phyloP scores from a whole-genome alignment of 2,888 invertebrate genomes.

The Drosophila nr. perissopoda region DNA sequence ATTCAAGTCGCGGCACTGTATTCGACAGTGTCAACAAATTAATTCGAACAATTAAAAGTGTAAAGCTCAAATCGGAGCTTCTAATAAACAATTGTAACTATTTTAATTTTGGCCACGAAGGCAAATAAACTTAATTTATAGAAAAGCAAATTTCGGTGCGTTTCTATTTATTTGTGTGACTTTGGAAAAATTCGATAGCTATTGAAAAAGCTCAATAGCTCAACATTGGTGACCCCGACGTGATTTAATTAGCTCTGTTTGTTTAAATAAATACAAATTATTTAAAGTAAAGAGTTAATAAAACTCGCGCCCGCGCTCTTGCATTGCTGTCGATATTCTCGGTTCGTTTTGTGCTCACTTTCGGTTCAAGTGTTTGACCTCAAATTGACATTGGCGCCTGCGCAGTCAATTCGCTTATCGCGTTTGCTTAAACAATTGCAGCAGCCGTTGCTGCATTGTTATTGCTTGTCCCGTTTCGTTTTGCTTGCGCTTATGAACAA shows the following conservation, averaged over 20 bases:
- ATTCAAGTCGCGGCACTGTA: not conserved
- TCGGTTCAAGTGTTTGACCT: not conserved
- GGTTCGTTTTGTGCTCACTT: not conserved
- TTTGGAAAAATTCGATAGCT: not conserved
- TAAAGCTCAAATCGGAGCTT: too few relatives aligned
- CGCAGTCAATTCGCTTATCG: not conserved
- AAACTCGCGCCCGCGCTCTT: too few relatives aligned
- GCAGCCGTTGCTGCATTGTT: slow-evolving; percentile 2
- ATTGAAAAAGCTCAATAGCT: not conserved
- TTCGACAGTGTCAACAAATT: not conserved
- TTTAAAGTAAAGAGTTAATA: not conserved
- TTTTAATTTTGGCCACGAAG: too few relatives aligned
- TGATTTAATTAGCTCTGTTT: not conserved
- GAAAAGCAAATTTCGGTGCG: not conserved
- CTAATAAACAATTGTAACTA: too few relatives aligned
- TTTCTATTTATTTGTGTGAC: not conserved
- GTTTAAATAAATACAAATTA: slow-evolving; percentile 1
- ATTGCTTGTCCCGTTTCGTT: not conserved
- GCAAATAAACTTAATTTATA: not conserved
- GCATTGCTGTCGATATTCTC: not conserved
- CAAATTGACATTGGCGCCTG: not conserved
- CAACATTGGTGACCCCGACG: slow-evolving; percentile 1
- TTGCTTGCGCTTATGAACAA: not conserved
- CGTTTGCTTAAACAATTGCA: not conserved
- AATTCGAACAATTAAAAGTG: too few relatives aligned